phyloP scores from a whole-genome alignment of 1,140 invertebrate genomes.

The Brachionus rubens region DNA sequence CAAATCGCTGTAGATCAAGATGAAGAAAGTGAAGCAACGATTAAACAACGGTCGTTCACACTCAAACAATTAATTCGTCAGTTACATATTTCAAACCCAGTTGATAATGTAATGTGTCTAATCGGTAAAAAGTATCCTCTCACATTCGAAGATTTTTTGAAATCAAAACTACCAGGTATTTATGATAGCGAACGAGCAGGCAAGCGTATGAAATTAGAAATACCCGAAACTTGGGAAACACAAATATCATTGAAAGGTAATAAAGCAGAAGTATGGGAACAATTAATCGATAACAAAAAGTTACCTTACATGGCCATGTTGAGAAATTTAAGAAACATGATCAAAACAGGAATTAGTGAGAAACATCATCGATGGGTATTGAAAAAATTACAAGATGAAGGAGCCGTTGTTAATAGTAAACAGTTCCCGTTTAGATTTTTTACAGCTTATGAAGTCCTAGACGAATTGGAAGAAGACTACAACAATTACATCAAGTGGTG shows the following conservation, averaged over 20 bases:
- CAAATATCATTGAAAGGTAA: slow-evolving; percentile 62
- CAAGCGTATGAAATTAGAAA: slow-evolving; percentile 62
- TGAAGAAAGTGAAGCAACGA: background rate
- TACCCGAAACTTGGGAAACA: slow-evolving; percentile 64
- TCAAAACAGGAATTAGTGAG: slow-evolving; percentile 58
- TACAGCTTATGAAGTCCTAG: slow-evolving; percentile 60
- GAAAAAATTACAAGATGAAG: slow-evolving; percentile 58
- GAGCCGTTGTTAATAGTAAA: slow-evolving; percentile 59
- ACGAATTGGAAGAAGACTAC: slow-evolving; percentile 54
- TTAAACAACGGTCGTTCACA: slow-evolving; percentile 51
- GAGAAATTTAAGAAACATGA: slow-evolving; percentile 61
- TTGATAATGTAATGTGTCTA: slow-evolving; percentile 60
- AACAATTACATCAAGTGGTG: slow-evolving; percentile 53
- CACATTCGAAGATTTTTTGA: slow-evolving; percentile 58
- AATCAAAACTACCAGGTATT: slow-evolving; percentile 57
- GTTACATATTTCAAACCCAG: slow-evolving; percentile 60
- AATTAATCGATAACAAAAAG: slow-evolving; percentile 60
- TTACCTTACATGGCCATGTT: slow-evolving; percentile 63
- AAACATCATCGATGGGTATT: slow-evolving; percentile 58
- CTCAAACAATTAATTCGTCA: slow-evolving; percentile 61
- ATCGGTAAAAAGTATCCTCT: slow-evolving; percentile 62
- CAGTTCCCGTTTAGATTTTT: slow-evolving; percentile 62
- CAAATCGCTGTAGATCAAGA: background rate
- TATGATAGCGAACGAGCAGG: slow-evolving; percentile 60
- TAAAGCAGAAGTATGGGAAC: slow-evolving; percentile 60